A percentile compares a stretch with the other conserved stretches of the same genome.
Evolutionary conservation across 2,113 vertebrate species (phyloP).

Genomic region (Lepisosteus osseus): DNA sequence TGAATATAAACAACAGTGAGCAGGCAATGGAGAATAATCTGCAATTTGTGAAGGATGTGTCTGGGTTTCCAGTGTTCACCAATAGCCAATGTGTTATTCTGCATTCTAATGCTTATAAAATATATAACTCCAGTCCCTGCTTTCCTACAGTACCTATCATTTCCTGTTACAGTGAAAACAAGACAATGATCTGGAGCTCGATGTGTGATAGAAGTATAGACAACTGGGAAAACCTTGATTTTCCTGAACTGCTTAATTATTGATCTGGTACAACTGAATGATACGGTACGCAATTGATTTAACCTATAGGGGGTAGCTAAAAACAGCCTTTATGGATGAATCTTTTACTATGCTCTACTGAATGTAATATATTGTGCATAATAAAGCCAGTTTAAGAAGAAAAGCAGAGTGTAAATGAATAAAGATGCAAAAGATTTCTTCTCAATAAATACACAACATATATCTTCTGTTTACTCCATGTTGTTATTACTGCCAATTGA

Average conservation of each 20-base stretch:
- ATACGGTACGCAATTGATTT: background rate
- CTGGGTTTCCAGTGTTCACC: background rate
- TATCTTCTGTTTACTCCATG: too few relatives aligned
- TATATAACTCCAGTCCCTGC: background rate
- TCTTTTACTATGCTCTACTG: too few relatives aligned
- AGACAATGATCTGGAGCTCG: background rate
- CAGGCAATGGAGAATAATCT: background rate
- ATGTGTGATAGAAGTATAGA: background rate
- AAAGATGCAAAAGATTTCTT: too few relatives aligned
- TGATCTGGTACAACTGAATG: conserved; percentile 6
- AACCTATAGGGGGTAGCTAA: background rate
- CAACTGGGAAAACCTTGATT: conserved; percentile 12
- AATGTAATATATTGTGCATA: too few relatives aligned
- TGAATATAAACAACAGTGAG: background rate
- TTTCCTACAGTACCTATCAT: background rate
- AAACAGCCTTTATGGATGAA: background rate
- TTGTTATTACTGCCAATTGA: too few relatives aligned
- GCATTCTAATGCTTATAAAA: background rate
- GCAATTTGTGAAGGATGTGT: background rate
- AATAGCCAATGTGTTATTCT: background rate
- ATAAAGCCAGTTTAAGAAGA: too few relatives aligned
- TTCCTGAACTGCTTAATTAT: conserved; percentile 13
- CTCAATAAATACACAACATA: too few relatives aligned
- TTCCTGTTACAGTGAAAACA: background rate
- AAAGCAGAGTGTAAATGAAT: too few relatives aligned